A percentile compares a stretch with the other conserved stretches of the same genome.
Evolutionary conservation across 2,797 vertebrate genomes (phyloP).

Genomic region (Propithecus perrieri): DNA sequence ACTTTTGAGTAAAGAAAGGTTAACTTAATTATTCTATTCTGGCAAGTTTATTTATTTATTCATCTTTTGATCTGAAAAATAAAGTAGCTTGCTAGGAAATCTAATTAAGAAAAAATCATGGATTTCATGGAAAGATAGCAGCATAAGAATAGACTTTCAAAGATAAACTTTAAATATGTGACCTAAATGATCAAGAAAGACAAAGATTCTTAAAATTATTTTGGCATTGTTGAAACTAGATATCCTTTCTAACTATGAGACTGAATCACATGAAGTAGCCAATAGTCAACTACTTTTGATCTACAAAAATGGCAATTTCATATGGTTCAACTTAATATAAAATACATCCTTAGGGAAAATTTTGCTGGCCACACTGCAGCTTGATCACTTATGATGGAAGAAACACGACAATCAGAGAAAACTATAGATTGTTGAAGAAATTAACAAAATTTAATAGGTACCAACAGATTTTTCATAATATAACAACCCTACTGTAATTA

Average conservation of each 20-base stretch:
- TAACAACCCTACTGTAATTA: neutral
- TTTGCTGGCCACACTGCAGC: neutral
- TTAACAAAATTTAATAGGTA: neutral
- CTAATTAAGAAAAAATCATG: conserved; percentile 57
- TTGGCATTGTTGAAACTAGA: neutral
- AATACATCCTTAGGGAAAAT: neutral
- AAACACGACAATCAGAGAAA: neutral
- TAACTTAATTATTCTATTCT: conserved; percentile 72
- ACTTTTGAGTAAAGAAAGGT: conserved; percentile 72
- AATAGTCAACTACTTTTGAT: neutral
- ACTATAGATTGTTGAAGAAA: neutral
- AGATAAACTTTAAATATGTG: conserved; percentile 20
- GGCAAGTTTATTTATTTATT: conserved; percentile 47
- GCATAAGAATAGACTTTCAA: conserved; percentile 42
- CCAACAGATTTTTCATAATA: neutral
- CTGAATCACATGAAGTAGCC: neutral
- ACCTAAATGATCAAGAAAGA: neutral
- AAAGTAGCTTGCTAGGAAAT: conserved; percentile 35
- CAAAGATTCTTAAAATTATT: conserved; percentile 1
- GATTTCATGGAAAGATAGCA: conserved; percentile 24
- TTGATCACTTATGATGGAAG: neutral
- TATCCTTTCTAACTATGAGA: neutral
- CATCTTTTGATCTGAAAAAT: conserved; percentile 35
- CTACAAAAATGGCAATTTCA: neutral
- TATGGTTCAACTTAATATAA: neutral